Percentiles rank a stretch among this genome's conserved stretches.
Conservation (phyloP, 2,888 invertebrate species). For the Flexamia atlantica region DNA sequence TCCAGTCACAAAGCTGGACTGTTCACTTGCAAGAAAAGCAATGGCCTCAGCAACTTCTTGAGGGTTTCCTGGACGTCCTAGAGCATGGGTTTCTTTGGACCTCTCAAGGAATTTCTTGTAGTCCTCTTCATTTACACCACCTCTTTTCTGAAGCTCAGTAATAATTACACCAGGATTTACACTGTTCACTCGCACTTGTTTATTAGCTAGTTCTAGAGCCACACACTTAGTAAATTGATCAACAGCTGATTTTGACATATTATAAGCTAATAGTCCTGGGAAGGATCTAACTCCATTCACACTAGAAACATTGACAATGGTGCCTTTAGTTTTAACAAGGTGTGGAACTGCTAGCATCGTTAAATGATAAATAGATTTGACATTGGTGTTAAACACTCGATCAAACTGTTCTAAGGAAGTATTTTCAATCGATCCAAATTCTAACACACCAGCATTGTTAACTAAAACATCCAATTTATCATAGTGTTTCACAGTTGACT, state of each 20-base stretch:
- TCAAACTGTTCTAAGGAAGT: slow-evolving; percentile 93
- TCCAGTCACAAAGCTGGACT: slow-evolving; percentile 94
- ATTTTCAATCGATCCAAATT: slow-evolving; percentile 90
- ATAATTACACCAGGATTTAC: slow-evolving; percentile 96
- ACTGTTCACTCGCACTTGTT: slow-evolving; percentile 92
- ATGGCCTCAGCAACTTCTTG: slow-evolving; percentile 94
- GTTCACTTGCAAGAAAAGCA: slow-evolving; percentile 93
- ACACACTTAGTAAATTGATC: slow-evolving; percentile 97
- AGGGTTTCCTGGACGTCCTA: slow-evolving; percentile 90
- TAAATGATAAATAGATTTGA: slow-evolving; percentile 88
- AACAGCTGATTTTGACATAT: slow-evolving; percentile 94
- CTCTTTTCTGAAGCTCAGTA: slow-evolving; percentile 92
- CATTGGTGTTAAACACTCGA: slow-evolving; percentile 92
- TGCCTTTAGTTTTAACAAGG: slow-evolving; percentile 90
- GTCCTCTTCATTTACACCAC: slow-evolving; percentile 89
- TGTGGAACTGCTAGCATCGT: slow-evolving; percentile 94
- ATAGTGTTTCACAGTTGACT: slow-evolving; percentile 85
- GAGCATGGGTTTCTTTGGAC: slow-evolving; percentile 92
- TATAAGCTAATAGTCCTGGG: slow-evolving; percentile 93
- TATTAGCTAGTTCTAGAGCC: slow-evolving; percentile 90
- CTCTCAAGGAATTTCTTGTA: slow-evolving; percentile 92
- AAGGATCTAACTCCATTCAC: slow-evolving; percentile 95
- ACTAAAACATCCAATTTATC: slow-evolving; percentile 90
- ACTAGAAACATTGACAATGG: slow-evolving; percentile 96
- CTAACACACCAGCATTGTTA: slow-evolving; percentile 94